Evolutionary conservation across 2,888 invertebrate genomes (phyloP), one percentile per base, ranked within the genome.

Genomic region (Mongoloraphidia duomilia): DNA sequence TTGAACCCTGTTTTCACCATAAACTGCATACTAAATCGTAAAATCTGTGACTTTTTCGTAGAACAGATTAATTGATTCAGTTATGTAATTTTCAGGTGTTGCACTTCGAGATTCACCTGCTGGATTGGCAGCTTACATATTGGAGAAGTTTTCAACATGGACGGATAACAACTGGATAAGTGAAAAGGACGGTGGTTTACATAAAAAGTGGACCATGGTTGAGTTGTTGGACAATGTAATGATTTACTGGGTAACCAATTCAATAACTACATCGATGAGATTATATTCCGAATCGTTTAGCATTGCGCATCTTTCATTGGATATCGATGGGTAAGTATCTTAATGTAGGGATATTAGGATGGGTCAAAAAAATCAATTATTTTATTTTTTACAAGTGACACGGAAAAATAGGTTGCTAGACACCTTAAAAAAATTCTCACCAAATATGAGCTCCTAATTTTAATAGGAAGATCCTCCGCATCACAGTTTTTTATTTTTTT

Each of bases 111-210:
- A 88, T 56, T 84, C 86, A 0, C 94, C 95, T 0, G 76, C 83
- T 0, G 93, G 91, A 1, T 66, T 95, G 50, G 91, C 91, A 0
- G 87, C 87, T 0, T 95, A 93, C 60, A 84, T 94, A 47, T 65
- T 95, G 10, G 93, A 95, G 60, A 94, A 93, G 64, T 92, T 90
- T 68, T 79, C 82, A 10, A 76, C 79, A 0, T 83, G 85, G 82
- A 86, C 84, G 0, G 74, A 80, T 61, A 61, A 62, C 0, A 62
- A 66, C 0, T 72, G 72, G 61, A 66, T 64, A 44, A 59, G 65
- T 34, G 63, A 66, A 34, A 62, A 69, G 0, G 83, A 88, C 57
- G 87, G 86, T 9, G 83, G 81, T 1, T 64, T 90, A 0, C 66
- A 69, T 1, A 68, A 74, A 52, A 76, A 77, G 54, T 84, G 77